Base-by-base conservation (phyloP, 2,113 vertebrate species). In the Hypanus sabinus region DNA sequence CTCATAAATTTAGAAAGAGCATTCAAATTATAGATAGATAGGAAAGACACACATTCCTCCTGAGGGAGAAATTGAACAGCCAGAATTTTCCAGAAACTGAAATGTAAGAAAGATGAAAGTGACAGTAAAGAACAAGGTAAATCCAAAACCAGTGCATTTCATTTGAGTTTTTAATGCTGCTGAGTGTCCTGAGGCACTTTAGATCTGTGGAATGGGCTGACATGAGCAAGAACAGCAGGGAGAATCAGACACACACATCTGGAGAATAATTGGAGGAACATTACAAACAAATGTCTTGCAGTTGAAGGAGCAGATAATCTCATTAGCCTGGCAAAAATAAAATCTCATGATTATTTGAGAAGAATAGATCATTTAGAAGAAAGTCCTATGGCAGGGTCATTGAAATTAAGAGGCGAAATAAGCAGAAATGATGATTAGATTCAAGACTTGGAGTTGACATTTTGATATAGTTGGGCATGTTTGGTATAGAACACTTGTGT, bases 261-360 rank as follows among this genome's bases (percentile, higher is more conserved):
- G n/a, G 60, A 90, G 30, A n/a, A 65, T 90, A 90, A 90, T 33
- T 90, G 85, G 33, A 90, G 65, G 30, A 90, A 68, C 60, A 90
- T 33, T n/a, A 65, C 30, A 14, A 90, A 65, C 14, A 65, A 85
- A 90, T 33, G 30, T 90, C 57, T 68, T 90, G 60, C 16, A 33
- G 30, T 33, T 90, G 30, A 65, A 24, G 30, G 60, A 90, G 30
- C 60, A 90, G 85, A 65, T 65, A 65, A 90, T 90, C 30, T 33
- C 30, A 90, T 11, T 87, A 55, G 30, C 55, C 10, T 60, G 24
- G 30, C 62, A 90, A 33, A 90, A 68, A 90, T 90, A 90, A 65
- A 90, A 90, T 88, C 30, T 83, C 46, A 87, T 87, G 38, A 87
- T 33, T 14, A 18, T 65, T 46, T 65, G 85, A 65, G 65, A 27